phyloP scores from a whole-genome alignment of 2,888 invertebrate species.

The Parnassius glacialis region DNA sequence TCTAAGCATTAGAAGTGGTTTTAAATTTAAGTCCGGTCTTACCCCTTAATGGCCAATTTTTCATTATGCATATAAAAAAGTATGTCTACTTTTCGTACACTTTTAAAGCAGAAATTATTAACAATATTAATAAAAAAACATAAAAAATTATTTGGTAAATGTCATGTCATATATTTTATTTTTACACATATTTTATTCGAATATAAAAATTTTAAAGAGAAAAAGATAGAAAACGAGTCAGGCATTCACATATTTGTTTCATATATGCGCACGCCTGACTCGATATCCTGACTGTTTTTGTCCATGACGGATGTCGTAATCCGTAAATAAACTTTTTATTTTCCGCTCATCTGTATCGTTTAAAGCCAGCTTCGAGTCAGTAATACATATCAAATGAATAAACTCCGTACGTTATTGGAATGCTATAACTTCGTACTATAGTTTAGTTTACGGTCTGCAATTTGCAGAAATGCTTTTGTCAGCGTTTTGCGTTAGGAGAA shows the following conservation, averaged over 20 bases:
- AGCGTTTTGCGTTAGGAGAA: constrained; percentile 21
- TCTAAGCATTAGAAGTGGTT: too few species aligned
- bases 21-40: too few species aligned
- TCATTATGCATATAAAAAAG: too few species aligned
- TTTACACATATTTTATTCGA: too few species aligned
- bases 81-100: too few species aligned
- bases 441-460: constrained; percentile 26
- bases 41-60: too few species aligned
- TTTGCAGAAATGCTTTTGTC: constrained; percentile 26
- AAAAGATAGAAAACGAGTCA: constrained; percentile 1
- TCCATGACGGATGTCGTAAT: constrained; percentile 17
- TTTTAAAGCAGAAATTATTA: too few species aligned
- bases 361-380: constrained; percentile 5
- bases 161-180: too few species aligned
- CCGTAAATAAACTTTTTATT: constrained; percentile 22
- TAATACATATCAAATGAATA: constrained; percentile 21
- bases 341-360: constrained; percentile 17
- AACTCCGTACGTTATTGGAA: constrained; percentile 25
- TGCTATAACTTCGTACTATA: constrained; percentile 21
- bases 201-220: too few species aligned
- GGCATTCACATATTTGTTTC: constrained; percentile 7
- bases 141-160: background rate
- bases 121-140: too few species aligned
- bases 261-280: background rate
- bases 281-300: constrained; percentile 13